Conservation (phyloP, 2,888 invertebrate species). For the Monoplex corrugatus region DNA sequence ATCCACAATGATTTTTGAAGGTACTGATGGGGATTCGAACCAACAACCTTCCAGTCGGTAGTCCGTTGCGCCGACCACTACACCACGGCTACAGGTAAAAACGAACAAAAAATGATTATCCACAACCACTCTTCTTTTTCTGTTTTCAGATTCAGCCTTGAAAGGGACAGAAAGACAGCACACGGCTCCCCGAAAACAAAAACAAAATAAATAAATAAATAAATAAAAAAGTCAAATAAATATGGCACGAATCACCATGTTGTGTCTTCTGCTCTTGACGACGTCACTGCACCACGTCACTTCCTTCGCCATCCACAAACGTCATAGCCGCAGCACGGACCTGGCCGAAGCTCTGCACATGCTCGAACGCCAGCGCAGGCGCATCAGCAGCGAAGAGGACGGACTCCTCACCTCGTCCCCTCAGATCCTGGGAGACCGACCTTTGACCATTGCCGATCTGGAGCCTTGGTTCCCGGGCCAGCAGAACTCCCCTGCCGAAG, state of each 20-base stretch:
- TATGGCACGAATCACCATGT: background rate
- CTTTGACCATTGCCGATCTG: conserved; percentile 42
- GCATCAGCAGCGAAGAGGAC: conserved; percentile 31
- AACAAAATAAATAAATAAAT: background rate
- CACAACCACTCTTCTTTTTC: background rate
- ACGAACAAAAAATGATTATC: too few relatives aligned
- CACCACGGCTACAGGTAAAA: too few relatives aligned
- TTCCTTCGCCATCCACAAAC: conserved; percentile 53
- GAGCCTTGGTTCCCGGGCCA: conserved; percentile 25
- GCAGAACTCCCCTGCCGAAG: background rate
- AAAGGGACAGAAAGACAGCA: too few relatives aligned
- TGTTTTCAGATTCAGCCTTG: background rate
- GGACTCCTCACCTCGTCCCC: conserved; percentile 30
- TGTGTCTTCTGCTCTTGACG: conserved; percentile 26
- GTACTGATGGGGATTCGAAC: too few relatives aligned
- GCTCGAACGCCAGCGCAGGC: conserved; percentile 57
- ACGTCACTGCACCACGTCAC: conserved; percentile 51
- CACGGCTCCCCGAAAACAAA: background rate
- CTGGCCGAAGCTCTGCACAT: conserved; percentile 55
- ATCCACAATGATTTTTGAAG: too few relatives aligned
- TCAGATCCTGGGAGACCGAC: conserved; percentile 24
- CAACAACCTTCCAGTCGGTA: too few relatives aligned
- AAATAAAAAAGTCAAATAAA: background rate
- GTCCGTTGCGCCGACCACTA: too few relatives aligned
- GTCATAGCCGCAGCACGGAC: conserved; percentile 51